phyloP scores from a whole-genome alignment of 1,140 invertebrate genomes.

The Lutraria rhynchaena region DNA sequence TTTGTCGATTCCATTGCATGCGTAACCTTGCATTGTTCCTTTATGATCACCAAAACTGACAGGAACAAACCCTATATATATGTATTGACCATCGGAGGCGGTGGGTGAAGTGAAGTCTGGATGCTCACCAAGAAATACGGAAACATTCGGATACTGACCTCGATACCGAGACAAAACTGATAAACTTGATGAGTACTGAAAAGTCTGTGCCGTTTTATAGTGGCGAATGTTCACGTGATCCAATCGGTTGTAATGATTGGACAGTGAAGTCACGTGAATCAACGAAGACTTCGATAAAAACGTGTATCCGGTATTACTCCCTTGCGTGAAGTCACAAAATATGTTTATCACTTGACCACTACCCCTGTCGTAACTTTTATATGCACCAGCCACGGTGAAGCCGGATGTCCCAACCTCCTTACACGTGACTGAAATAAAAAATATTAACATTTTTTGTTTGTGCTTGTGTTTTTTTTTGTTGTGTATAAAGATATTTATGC shows the following conservation, averaged over 20 bases:
- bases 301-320: not conserved
- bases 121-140: not conserved
- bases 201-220: not conserved
- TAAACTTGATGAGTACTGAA: not conserved
- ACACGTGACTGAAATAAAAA: too few species aligned
- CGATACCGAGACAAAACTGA: not conserved
- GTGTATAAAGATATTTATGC: too few species aligned
- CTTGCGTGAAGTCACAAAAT: not conserved
- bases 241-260: not conserved
- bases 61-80: not conserved
- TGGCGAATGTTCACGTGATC: constrained; percentile 3
- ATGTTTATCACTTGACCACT: not conserved
- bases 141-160: not conserved
- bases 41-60: not conserved
- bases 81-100: not conserved
- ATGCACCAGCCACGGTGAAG: too few species aligned
- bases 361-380: not conserved
- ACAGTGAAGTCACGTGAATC: not conserved
- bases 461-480: too few species aligned
- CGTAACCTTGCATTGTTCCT: not conserved
- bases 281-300: not conserved
- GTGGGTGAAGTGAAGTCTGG: not conserved
- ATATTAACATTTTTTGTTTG: too few species aligned
- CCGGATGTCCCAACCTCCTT: too few species aligned
- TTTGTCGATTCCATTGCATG: not conserved